Base-by-base conservation (phyloP, 1,140 invertebrate species). In the Dendroctonus valens region DNA sequence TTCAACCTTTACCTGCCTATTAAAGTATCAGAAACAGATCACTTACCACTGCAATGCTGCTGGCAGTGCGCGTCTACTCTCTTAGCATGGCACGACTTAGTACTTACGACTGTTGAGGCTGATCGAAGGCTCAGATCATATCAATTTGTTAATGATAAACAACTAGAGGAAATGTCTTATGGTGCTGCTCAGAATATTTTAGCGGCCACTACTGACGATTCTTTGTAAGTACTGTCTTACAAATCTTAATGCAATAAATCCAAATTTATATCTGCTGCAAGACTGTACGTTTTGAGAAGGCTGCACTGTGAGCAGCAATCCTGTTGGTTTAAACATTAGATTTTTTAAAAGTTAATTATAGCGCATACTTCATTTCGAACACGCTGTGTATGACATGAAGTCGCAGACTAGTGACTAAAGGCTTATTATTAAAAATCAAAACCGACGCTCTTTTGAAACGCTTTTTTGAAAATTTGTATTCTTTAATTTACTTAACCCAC, bases 21-120 rank as follows among this genome's bases (percentile, higher is more conserved):
- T 41, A 73, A 87, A 84, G 79, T 89, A 46, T 69, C 77, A 3
- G 73, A 81, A 73, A 72, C 72, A 15, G 87, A 89, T 72, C 73
- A 68, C 8, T 76, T 89, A 62, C 87, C 87, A 2, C 70, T 81
- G 6, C 81, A 84, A 65, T 75, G 88, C 48, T 90, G 88, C 79
- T 84, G 82, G 69, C 81, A 84, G 58, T 90, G 88, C 74, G 82
- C 83, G 0, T 83, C 81, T 50, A 85, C 83, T 0, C 69, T 90
- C 14, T 72, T 88, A 41, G 81, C 85, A 0, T 89, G 85, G 84
- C 83, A 87, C 73, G 83, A 87, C 63, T 78, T 89, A 41, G 78
- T 82, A 14, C 73, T 82, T 62, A 81, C 80, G 65, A 86, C 83
- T 74, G 46, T 82, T 14, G 81, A 82, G 59, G 83, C 86, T 5